These are phyloP conservation scores for Malurus melanocephalus DNA, from an alignment of 2,113 vertebrate species.

Conservation along the genomic window DNA sequence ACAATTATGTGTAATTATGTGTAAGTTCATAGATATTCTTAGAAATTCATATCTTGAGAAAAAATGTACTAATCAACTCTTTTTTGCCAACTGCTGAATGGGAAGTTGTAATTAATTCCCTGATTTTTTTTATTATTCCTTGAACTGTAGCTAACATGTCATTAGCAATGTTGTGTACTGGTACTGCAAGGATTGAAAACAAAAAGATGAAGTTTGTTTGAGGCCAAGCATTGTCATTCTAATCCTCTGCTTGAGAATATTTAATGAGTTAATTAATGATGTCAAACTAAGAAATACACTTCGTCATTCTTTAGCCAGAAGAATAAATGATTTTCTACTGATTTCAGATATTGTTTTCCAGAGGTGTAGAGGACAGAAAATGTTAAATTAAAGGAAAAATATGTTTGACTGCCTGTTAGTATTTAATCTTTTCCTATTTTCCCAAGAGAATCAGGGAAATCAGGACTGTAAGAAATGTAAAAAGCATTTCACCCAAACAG, in stretches of 20 bases:
- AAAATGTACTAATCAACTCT: not conserved
- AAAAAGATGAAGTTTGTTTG: not conserved
- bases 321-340: not conserved
- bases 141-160: not conserved
- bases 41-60: not conserved
- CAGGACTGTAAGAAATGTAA: no score
- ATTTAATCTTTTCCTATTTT: conserved; percentile 2
- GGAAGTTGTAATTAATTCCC: not conserved
- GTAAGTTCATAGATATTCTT: not conserved
- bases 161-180: not conserved
- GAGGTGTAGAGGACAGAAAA: not conserved
- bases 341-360: not conserved
- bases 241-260: not conserved
- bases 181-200: not conserved
- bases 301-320: not conserved
- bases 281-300: not conserved
- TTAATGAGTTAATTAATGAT: not conserved
- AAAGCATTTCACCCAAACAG: no score
- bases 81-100: not conserved
- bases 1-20: not conserved
- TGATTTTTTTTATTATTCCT: not conserved
- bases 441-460: not conserved
- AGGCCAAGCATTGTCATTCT: not conserved
- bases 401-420: not conserved
- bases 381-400: not conserved